Base-by-base conservation (phyloP, 1,140 invertebrate species). In the Drosophila melanica region DNA sequence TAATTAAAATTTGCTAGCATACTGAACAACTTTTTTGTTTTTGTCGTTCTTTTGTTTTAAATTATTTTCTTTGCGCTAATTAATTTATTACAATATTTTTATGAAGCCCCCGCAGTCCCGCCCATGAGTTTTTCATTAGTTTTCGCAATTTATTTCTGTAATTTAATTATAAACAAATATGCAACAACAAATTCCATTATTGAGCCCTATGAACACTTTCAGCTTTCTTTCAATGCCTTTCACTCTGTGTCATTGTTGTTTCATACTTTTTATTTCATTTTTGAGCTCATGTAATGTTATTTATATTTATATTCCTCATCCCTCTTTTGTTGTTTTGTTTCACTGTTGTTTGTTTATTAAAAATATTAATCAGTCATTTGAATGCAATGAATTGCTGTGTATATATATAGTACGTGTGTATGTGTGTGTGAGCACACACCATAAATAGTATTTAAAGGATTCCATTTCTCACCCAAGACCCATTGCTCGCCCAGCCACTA, bases 321-420 rank as follows among this genome's bases (percentile, higher is more conserved):
- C 65, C 54, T 39, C 50, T 41, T 64, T 58, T 58, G n/a, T n/a
- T n/a, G n/a, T 37, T 66, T 75, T 78, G 44, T 51, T 62, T 63
- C 63, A 51, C 53, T 65, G 75, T 57, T 65, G 47, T 64, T 82
- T 84, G 69, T 84, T 89, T 90, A 90, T 86, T 90, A 90, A 90
- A 90, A 90, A 81, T 90, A 90, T 90, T 90, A 86, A 90, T 90
- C 86, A 90, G 86, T 90, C 86, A 90, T 90, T 90, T 90, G 76
- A 90, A 90, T 90, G 86, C 86, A 90, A 90, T 87, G 77, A 80
- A 90, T 87, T 86, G 81, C 77, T 41, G 53, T 60, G 27, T 27
- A 7, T 27, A 33, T 27, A 33, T 47, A 14, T 20, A 33, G 30
- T 60, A 54, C 63, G 45, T 69, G 39, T 47, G 23, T 50, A 9